phyloP scores from a whole-genome alignment of 1,140 invertebrate genomes.

The Rhynchophorus ferrugineus region DNA sequence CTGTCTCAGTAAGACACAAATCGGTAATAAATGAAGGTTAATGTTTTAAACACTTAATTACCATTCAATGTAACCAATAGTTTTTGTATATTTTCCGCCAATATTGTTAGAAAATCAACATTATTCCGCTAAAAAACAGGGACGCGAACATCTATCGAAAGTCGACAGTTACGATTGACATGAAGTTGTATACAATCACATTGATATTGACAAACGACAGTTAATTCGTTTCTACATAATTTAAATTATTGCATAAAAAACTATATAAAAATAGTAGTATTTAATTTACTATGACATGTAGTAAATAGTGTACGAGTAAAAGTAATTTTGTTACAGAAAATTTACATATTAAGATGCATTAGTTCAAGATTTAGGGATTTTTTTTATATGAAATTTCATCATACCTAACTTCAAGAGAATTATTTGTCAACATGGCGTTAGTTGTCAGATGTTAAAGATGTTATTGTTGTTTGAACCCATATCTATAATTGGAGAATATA shows the following conservation, averaged over 20 bases:
- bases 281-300: no score
- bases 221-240: no score
- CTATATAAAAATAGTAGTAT: no score
- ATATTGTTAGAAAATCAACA: slow-evolving; percentile 8
- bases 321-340: no score
- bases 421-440: slow-evolving; percentile 1
- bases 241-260: no score
- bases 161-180: slow-evolving; percentile 2
- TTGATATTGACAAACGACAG: not conserved
- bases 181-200: not conserved
- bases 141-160: slow-evolving; percentile 26
- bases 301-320: no score
- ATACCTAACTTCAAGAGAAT: not conserved
- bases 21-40: slow-evolving; percentile 2
- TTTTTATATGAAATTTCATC: no score
- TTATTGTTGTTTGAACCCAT: not conserved
- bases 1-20: slow-evolving; percentile 4
- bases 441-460: slow-evolving; percentile 1
- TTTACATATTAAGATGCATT: no score
- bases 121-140: slow-evolving; percentile 14
- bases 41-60: not conserved
- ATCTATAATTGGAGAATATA: not conserved
- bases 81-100: slow-evolving; percentile 4
- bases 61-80: slow-evolving; percentile 1
- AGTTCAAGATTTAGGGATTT: no score